Conservation (phyloP, 2,888 invertebrate species). For the Mechanitis messenoides region DNA sequence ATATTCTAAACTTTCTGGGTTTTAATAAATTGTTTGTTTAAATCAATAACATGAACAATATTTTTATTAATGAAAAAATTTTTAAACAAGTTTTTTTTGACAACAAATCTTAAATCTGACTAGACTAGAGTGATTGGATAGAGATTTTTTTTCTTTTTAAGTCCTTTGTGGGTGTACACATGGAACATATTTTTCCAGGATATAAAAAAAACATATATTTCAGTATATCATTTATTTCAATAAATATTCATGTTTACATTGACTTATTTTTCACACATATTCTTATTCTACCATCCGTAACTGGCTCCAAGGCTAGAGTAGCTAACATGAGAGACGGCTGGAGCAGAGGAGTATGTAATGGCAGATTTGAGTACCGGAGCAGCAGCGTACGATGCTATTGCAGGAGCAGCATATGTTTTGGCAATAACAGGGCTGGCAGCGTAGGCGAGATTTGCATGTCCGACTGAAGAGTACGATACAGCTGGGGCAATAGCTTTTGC, state of each 20-base stretch:
- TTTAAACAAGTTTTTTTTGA: too few species aligned
- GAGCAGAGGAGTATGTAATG: constrained; percentile 30
- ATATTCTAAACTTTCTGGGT: too few species aligned
- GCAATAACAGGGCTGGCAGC: constrained; percentile 25
- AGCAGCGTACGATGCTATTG: constrained; percentile 36
- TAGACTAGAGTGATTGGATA: too few species aligned
- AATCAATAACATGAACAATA: too few species aligned
- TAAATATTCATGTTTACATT: constrained; percentile 13
- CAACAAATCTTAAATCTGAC: too few species aligned
- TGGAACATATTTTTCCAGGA: background rate
- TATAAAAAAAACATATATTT: background rate
- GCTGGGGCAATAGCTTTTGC: constrained; percentile 55
- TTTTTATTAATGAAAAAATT: too few species aligned
- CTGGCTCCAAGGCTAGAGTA: constrained; percentile 77
- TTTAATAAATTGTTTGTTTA: too few species aligned
- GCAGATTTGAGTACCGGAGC: constrained; percentile 37
- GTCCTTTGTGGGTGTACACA: too few species aligned
- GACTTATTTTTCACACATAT: constrained; percentile 19
- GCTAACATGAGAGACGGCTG: constrained; percentile 77
- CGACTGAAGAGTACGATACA: constrained; percentile 33
- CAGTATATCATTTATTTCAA: constrained; percentile 19
- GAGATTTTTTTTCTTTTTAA: too few species aligned
- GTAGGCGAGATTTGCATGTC: constrained; percentile 37
- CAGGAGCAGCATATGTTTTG: constrained; percentile 34
- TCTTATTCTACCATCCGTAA: constrained; percentile 57